These are phyloP conservation scores for Gymnodraco acuticeps DNA, from an alignment of 2,797 vertebrate genomes.

Conservation along the genomic window DNA sequence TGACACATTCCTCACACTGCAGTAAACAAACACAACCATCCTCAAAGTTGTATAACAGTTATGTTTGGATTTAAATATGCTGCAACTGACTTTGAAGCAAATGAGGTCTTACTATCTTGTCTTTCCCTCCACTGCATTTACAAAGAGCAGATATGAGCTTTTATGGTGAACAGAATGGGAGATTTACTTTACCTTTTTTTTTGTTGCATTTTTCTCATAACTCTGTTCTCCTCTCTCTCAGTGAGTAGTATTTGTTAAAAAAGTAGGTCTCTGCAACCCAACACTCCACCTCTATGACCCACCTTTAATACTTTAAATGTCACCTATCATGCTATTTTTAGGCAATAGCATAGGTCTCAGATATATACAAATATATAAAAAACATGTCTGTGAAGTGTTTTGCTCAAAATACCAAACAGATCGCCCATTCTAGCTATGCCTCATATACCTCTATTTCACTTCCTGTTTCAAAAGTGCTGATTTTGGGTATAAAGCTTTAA, in stretches of 20 bases:
- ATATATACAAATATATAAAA: too few relatives aligned
- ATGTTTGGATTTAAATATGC: constrained; percentile 20
- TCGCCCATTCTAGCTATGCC: too few relatives aligned
- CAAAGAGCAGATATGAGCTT: constrained; percentile 55
- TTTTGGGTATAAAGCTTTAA: too few relatives aligned
- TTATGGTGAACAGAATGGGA: constrained; percentile 49
- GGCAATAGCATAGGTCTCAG: too few relatives aligned
- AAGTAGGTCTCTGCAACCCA: constrained; percentile 21
- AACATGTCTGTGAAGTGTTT: too few relatives aligned
- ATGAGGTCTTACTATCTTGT: constrained; percentile 8
- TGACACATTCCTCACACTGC: constrained; percentile 59
- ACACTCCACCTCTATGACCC: neutral
- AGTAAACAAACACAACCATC: constrained; percentile 43
- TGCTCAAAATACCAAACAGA: too few relatives aligned
- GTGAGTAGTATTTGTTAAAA: constrained; percentile 27
- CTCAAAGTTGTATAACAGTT: constrained; percentile 20
- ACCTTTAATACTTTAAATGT: constrained; percentile 9
- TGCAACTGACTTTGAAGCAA: constrained; percentile 19
- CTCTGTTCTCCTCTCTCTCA: constrained; percentile 47
- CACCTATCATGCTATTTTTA: neutral
- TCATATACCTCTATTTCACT: too few relatives aligned
- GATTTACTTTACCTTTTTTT: constrained; percentile 41
- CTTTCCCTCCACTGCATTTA: constrained; percentile 14
- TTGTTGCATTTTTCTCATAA: constrained; percentile 63
- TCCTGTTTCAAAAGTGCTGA: too few relatives aligned